These are phyloP conservation scores for Brenthis hecate DNA, from an alignment of 2,888 invertebrate species.

Conservation along the genomic window DNA sequence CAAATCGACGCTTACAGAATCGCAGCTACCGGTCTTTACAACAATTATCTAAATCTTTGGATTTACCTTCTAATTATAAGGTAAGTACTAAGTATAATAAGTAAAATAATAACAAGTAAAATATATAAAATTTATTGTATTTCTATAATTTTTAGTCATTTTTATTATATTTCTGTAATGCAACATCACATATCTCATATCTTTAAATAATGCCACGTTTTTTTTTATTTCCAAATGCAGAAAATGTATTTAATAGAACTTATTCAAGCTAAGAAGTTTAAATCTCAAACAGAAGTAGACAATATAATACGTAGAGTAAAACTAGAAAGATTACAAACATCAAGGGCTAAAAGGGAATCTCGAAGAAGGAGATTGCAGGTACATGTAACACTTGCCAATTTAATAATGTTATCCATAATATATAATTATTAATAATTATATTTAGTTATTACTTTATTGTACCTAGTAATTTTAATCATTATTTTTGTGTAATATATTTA, in stretches of 20 bases:
- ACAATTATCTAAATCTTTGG: slow-evolving; percentile 59
- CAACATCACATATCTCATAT: too few relatives aligned
- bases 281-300: slow-evolving; percentile 48
- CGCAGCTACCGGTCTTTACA: slow-evolving; percentile 63
- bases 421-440: too few relatives aligned
- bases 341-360: slow-evolving; percentile 45
- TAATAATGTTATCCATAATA: too few relatives aligned
- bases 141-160: too few relatives aligned
- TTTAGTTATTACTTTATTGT: too few relatives aligned
- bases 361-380: slow-evolving; percentile 51
- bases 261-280: slow-evolving; percentile 59
- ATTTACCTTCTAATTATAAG: slow-evolving; percentile 69
- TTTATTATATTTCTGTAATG: too few relatives aligned
- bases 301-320: slow-evolving; percentile 54
- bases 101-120: not conserved
- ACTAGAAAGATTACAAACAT: slow-evolving; percentile 50
- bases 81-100: slow-evolving; percentile 40
- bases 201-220: too few relatives aligned
- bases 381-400: slow-evolving; percentile 8
- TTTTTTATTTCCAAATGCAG: slow-evolving; percentile 44
- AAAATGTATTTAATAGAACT: slow-evolving; percentile 63
- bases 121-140: too few relatives aligned
- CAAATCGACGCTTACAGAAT: slow-evolving; percentile 47
- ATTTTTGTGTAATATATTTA: too few relatives aligned
- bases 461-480: too few relatives aligned